These are phyloP conservation scores for Mus minutoides DNA, from an alignment of 2,797 vertebrate species.

Conservation along the genomic window DNA sequence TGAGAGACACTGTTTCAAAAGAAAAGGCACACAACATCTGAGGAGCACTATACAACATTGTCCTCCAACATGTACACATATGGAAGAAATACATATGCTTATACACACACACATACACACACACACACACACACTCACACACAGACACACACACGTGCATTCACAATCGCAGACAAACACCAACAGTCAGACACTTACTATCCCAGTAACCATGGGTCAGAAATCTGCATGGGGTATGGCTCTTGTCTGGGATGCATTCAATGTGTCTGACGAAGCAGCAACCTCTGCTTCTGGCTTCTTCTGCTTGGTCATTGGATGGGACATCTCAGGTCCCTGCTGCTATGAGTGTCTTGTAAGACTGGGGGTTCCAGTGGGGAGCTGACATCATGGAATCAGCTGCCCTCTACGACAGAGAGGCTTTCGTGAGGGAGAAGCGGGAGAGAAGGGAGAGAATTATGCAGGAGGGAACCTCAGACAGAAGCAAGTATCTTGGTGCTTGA, in stretches of 20 bases:
- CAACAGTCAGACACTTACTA: not conserved
- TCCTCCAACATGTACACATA: not conserved
- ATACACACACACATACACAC: not conserved
- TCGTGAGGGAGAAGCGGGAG: not conserved
- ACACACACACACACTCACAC: not conserved
- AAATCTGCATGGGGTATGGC: not conserved
- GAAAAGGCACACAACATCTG: not conserved
- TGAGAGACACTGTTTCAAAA: not conserved
- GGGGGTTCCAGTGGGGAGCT: not conserved
- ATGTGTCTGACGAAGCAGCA: not conserved
- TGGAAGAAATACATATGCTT: too few relatives aligned
- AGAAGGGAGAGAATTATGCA: not conserved
- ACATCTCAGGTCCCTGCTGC: not conserved
- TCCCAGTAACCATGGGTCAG: not conserved
- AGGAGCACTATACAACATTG: not conserved
- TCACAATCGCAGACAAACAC: not conserved
- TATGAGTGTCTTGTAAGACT: not conserved
- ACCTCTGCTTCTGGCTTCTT: not conserved
- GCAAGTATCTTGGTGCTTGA: not conserved
- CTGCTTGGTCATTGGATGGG: accelerated
- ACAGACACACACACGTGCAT: not conserved
- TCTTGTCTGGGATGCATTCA: not conserved
- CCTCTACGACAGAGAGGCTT: not conserved
- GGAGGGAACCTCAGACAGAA: not conserved
- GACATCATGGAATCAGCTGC: not conserved